These are phyloP conservation scores for Notolepis coatsorum DNA, from an alignment of 2,797 vertebrate species.

Conservation along the genomic window DNA sequence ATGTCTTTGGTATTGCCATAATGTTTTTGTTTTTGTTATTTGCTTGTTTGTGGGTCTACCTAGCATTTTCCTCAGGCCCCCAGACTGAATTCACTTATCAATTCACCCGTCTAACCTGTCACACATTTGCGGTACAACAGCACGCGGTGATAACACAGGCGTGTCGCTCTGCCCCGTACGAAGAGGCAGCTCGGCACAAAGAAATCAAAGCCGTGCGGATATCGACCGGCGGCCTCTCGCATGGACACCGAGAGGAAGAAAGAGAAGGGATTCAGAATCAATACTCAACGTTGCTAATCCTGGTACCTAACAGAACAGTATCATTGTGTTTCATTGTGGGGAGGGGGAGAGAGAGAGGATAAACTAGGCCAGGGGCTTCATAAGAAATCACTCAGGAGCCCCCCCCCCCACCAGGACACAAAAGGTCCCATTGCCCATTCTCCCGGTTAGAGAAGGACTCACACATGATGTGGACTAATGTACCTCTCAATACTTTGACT, in stretches of 20 bases:
- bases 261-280: slow-evolving; percentile 52
- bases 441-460: background rate
- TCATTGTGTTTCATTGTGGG: slow-evolving; percentile 57
- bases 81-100: no score
- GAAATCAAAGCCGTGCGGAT: slow-evolving; percentile 64
- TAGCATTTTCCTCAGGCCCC: no score
- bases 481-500: no score
- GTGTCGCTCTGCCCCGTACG: slow-evolving; percentile 6
- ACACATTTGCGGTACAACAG: slow-evolving; percentile 13
- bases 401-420: no score
- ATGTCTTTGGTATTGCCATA: no score
- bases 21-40: no score
- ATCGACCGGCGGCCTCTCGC: slow-evolving; percentile 64
- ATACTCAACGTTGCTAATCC: slow-evolving; percentile 69
- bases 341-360: no score
- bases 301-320: slow-evolving; percentile 56
- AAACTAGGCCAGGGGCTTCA: slow-evolving; percentile 7
- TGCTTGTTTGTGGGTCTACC: no score
- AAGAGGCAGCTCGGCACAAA: slow-evolving; percentile 54
- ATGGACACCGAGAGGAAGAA: slow-evolving; percentile 58
- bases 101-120: slow-evolving; percentile 26
- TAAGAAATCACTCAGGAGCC: slow-evolving; percentile 33
- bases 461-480: background rate
- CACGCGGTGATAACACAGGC: slow-evolving; percentile 40
- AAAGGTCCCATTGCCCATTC: slow-evolving; percentile 33